Conservation (phyloP, 2,888 invertebrate species). For the Folsomia manolachei region DNA sequence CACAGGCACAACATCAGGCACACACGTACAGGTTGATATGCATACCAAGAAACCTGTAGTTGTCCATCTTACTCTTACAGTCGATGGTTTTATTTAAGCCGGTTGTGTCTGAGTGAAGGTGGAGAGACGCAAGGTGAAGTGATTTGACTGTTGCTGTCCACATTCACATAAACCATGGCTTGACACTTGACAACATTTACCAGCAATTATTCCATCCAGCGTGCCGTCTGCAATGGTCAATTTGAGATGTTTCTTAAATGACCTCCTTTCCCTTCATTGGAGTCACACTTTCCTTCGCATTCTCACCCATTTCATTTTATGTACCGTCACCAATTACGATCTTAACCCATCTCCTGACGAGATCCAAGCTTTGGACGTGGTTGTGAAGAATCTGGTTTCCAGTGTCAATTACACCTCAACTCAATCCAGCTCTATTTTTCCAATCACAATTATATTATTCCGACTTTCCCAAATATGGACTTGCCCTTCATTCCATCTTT, state of each 20-base stretch:
- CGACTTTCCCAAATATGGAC: not conserved
- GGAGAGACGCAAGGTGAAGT: not conserved
- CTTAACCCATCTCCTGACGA: too few species aligned
- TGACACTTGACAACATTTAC: constrained; percentile 4
- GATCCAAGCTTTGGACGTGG: not conserved
- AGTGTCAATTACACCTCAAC: not conserved
- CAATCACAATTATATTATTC: not conserved
- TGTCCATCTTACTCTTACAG: not conserved
- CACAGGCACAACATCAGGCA: too few species aligned
- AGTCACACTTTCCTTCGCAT: not conserved
- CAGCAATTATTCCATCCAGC: not conserved
- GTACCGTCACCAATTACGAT: too few species aligned
- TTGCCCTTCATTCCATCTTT: not conserved
- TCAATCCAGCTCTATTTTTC: not conserved
- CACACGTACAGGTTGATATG: too few species aligned
- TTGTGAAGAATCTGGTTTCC: not conserved
- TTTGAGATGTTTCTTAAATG: not conserved
- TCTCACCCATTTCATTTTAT: too few species aligned
- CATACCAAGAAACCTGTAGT: too few species aligned
- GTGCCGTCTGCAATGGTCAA: not conserved
- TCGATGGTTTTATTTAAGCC: too few species aligned
- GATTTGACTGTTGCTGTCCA: not conserved
- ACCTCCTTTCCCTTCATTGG: not conserved
- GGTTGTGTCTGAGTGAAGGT: too few species aligned
- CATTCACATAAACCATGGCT: not conserved